Base-by-base conservation (phyloP, 2,797 vertebrate species). In the Neosilurus hyrtlii region DNA sequence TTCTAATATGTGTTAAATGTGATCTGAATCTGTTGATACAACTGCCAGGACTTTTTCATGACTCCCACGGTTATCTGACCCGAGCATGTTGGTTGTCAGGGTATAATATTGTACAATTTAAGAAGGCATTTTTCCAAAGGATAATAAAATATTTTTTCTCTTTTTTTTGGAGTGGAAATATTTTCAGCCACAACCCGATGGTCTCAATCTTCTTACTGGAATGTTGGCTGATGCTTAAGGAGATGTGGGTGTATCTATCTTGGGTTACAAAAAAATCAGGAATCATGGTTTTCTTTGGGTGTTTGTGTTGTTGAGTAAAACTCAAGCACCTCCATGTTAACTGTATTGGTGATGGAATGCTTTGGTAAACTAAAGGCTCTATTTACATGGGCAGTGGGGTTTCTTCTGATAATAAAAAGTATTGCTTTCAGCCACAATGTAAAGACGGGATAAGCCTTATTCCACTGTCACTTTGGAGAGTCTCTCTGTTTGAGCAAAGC, bases 251-350 rank as follows among this genome's bases (percentile, higher is more conserved):
- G 73, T 61, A 35, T n/a, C 56, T n/a, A 37, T 61, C 73, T 43
- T 59, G 11, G 30, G 30, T 76, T 76, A 76, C 11, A 7, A 14
- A 43, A 76, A 76, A 59, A 43, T 14, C 57, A 30, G 14, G 30
- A 30, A 59, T 61, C 59, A 9, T 75, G 30, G 73, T 75, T 75
- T 75, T 61, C 30, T 76, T 61, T 61, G 73, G 56, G 56, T 61
- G 30, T 61, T 73, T 9, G 2, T n/a, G 71, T 66, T 66, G 85
- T 62, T 80, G 82, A 85, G 70, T 15, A 59, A 75, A 85, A 80
- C 74, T 59, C 74, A 71, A 86, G 87, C 83, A 63, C 85, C 84
- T 86, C 56, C 8, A 67, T 82, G 65, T 79, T 85, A 81, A 68
- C 80, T 79, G 52, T 62, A 51, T 26, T 30, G 20, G 61, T 82